Conservation (phyloP, 2,797 vertebrate species). For the Anabas testudineus region DNA sequence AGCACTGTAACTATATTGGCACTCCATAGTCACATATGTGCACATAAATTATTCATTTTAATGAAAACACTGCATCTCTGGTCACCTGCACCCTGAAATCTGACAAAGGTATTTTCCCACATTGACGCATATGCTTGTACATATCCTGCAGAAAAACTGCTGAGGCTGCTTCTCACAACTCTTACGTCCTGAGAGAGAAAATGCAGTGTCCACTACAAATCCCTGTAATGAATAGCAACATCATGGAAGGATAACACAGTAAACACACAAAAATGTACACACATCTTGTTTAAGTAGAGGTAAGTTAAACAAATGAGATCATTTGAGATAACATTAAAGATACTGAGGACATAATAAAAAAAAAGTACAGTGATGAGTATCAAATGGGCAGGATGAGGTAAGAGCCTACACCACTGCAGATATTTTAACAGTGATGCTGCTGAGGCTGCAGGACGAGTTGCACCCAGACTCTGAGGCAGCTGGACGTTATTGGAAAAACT, state of each 20-base stretch:
- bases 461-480: constrained; percentile 31
- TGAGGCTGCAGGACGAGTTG: constrained; percentile 61
- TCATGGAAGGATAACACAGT: constrained; percentile 8
- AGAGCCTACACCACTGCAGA: constrained; percentile 52
- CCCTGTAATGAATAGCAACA: constrained; percentile 26
- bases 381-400: constrained; percentile 23
- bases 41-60: background rate
- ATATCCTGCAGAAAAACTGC: constrained; percentile 61
- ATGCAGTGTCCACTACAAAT: constrained; percentile 60
- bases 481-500: constrained; percentile 34
- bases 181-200: constrained; percentile 51
- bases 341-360: constrained; percentile 9
- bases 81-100: constrained; percentile 10
- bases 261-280: background rate
- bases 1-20: background rate
- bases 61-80: background rate
- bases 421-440: constrained; percentile 47
- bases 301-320: constrained; percentile 1
- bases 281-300: background rate
- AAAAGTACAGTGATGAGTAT: constrained; percentile 17
- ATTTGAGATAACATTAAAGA: constrained; percentile 6
- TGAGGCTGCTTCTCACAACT: constrained; percentile 50
- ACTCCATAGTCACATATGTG: constrained; percentile 4
- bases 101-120: constrained; percentile 28
- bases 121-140: constrained; percentile 25